phyloP scores from a whole-genome alignment of 2,888 invertebrate species.

The Arge pagana region DNA sequence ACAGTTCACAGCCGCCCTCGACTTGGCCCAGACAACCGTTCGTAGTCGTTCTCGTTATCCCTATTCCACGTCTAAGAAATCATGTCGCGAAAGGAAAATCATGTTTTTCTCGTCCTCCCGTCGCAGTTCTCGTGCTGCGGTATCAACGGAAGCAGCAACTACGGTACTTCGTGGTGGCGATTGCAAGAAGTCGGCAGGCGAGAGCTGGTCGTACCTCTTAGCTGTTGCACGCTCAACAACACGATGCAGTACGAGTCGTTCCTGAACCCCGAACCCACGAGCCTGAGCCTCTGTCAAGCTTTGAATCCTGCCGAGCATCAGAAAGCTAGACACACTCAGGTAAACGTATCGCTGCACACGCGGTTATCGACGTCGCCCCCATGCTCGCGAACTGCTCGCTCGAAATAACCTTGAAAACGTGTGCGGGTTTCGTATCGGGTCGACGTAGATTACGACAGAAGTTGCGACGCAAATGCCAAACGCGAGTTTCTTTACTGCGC shows the following conservation, averaged over 20 bases:
- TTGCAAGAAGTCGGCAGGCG: slow-evolving; percentile 74
- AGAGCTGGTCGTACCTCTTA: slow-evolving; percentile 70
- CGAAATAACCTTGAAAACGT: no score
- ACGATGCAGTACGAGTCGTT: slow-evolving; percentile 64
- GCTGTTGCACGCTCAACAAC: slow-evolving; percentile 72
- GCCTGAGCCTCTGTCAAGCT: slow-evolving; percentile 74
- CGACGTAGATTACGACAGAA: no score
- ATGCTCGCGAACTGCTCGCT: no score
- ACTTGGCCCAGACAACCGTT: slow-evolving; percentile 71
- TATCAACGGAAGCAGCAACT: slow-evolving; percentile 77
- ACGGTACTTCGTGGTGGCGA: slow-evolving; percentile 81
- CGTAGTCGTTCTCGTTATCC: slow-evolving; percentile 17
- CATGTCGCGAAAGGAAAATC: background rate
- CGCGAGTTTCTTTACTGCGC: no score
- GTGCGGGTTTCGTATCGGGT: no score
- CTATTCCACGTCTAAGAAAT: background rate
- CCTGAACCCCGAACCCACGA: slow-evolving; percentile 76
- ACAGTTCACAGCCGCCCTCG: slow-evolving; percentile 80
- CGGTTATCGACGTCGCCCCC: no score
- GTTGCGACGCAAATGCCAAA: no score
- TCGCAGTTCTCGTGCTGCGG: slow-evolving; percentile 80
- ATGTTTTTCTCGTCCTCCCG: background rate
- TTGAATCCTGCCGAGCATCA: slow-evolving; percentile 63
- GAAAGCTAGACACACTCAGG: slow-evolving; percentile 65
- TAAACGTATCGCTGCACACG: slow-evolving; percentile 55